Base-by-base conservation (phyloP, 2,888 invertebrate genomes). In the Spisula subtruncata region DNA sequence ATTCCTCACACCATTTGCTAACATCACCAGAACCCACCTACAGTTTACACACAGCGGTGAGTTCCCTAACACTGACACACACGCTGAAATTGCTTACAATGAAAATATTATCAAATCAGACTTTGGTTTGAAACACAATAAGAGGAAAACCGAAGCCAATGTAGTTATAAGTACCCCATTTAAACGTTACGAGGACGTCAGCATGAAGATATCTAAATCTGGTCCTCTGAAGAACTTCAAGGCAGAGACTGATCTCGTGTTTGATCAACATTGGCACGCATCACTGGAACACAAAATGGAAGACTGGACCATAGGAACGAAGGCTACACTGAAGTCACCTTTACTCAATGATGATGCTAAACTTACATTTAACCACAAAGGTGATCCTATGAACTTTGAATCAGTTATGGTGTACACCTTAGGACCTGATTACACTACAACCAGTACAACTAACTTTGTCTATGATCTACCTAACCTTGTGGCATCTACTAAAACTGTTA, bases 1-100 rank as follows among this genome's bases (percentile, higher is more conserved):
- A 35, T 79, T 94, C 16, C 88, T 87, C 1, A 92, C 93, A 46
- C 94, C 94, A 48, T 94, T 94, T 85, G 80, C 83, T 41, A 83
- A 90, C 41, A 71, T 94, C 32, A 86, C 90, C 80, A 82, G 91
- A 81, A 91, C 89, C 20, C 92, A 93, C 51, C 20, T 91, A 48
- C 75, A 82, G 54, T 90, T 94, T 29, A 79, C 71, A 35, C 92
- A 93, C 88, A 86, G 75, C 29, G 93, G 92, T 35, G 85, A 83
- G 18, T 87, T 87, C 71, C 86, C 89, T 8, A 92, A 93, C 75
- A 90, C 92, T 18, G 88, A 90, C 80, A 90, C 93, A 32, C 86
- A 89, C 66, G 86, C 87, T 81, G 92, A 91, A 41, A 88, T 87
- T 4, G 91, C 90, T 35, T 93, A 81, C 75, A 93, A 93, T 89